Base-by-base conservation (phyloP, 2,888 invertebrate genomes). In the Octonoba sinensis region DNA sequence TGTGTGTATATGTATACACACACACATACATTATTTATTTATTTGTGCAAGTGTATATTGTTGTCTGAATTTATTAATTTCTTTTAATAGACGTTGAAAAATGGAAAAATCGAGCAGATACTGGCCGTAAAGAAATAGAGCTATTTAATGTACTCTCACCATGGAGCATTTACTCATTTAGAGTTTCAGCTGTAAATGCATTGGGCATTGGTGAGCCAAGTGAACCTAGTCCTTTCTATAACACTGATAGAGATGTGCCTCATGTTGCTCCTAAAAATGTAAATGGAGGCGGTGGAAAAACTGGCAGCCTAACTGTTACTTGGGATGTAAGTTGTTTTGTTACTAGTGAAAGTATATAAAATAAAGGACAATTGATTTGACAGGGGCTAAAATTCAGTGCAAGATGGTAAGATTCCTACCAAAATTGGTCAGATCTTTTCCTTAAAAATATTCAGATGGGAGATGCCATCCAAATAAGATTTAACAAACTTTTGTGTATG, bases 201-300 rank as follows among this genome's bases (percentile, higher is more conserved):
- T 86, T 94, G 70, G 97, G 97, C 0, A 91, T 93, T 83, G 96
- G 97, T 12, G 90, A 91, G 51, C 92, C 94, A 0, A 96, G 96
- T 0, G 91, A 93, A 2, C 94, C 96, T 0, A 96, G 96, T 83
- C 96, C 96, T 0, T 93, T 94, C 85, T 93, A 94, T 87, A 94
- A 94, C 22, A 96, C 96, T 0, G 92, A 92, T 47, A 92, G 95
- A 3, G 95, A 94, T 86, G 92, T 91, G 84, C 96, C 96, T 0
- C 92, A 92, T 85, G 92, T 92, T 86, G 91, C 93, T 8, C 97
- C 97, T 1, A 88, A 90, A 6, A 93, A 95, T 86, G 91, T 99
- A 54, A 92, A 95, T 18, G 97, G 98, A 0, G 98, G 98, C 4
- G 97, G 97, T 59, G 97, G 97, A 15, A 97, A 97, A 89, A 95